phyloP scores from a whole-genome alignment of 2,888 invertebrate species.

The Sepioteuthis lessoniana region DNA sequence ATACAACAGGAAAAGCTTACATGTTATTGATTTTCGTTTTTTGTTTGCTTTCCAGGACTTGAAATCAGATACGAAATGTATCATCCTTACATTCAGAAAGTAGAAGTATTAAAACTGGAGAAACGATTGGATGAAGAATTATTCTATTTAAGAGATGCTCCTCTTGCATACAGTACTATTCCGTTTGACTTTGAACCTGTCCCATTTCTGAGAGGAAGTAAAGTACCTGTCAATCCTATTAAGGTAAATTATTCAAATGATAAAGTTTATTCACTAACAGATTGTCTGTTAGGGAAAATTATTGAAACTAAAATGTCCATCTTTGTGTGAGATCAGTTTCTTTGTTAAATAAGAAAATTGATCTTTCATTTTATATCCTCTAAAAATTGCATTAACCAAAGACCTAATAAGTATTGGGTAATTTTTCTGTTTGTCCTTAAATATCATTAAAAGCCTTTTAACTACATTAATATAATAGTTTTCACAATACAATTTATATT shows the following conservation, averaged over 20 bases:
- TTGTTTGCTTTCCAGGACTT: conserved; percentile 75
- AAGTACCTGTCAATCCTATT: conserved; percentile 84
- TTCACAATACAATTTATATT: too few species aligned
- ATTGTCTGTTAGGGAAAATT: not conserved
- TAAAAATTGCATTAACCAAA: too few species aligned
- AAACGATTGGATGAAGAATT: conserved; percentile 92
- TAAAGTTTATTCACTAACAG: not conserved
- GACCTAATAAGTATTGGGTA: too few species aligned
- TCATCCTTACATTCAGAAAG: conserved; percentile 90
- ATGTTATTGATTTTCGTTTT: not conserved
- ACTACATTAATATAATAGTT: too few species aligned
- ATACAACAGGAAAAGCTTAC: too few species aligned
- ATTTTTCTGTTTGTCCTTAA: too few species aligned
- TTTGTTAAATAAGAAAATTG: too few species aligned
- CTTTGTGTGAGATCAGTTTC: too few species aligned
- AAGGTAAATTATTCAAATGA: conserved; percentile 75
- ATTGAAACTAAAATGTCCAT: too few species aligned
- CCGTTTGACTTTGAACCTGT: conserved; percentile 93
- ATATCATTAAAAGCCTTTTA: too few species aligned
- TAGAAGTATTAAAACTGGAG: conserved; percentile 93
- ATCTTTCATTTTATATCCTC: too few species aligned
- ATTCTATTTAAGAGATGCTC: conserved; percentile 88
- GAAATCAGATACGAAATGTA: conserved; percentile 90
- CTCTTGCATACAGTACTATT: conserved; percentile 93
- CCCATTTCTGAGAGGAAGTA: conserved; percentile 83